Evolutionary conservation across 2,113 vertebrate species (phyloP), one percentile per base, ranked within the genome.

Genomic region (Etheostoma cragini): DNA sequence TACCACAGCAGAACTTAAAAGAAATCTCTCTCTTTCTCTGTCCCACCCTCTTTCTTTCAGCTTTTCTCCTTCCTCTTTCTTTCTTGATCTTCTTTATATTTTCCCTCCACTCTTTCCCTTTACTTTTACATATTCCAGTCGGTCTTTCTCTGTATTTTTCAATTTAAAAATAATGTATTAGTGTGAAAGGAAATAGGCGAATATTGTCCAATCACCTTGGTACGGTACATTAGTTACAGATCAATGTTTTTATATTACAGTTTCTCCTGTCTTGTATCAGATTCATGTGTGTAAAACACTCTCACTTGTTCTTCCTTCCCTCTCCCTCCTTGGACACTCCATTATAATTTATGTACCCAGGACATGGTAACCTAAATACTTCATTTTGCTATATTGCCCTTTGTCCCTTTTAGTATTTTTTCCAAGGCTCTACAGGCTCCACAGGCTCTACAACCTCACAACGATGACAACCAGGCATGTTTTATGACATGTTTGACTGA

Each of bases 1-100:
- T 92, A 93, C 80, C 89, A 87, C 70, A 81, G 76, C 22, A 22
- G 75, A 87, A 82, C 79, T 80, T 76, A 57, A 38, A 77, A 49
- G 54, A 61, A 67, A 79, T 76, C 64, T 85, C 52, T 79, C 53
- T 80, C 69, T 69, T 78, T 77, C 42, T 65, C 33, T 33, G 79
- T 61, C 24, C 70, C 4, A 8, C 33, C 62, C 50, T 84, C 50
- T 66, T 74, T 30, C 73, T 56, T 81, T 81, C 12, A 26, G 42
- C 16, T 21, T 61, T 52, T 64, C 66, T 82, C 35, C 14, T 56
- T 64, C 17, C 6, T 61, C 56, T 69, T 38, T 61, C 6, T 71
- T 62, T 57, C 7, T 26, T 58, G 22, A 54, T 35, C 22, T 68
- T 4, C 38, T 13, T 33, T 57, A 11, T 68, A 26, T 72, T 68